These are phyloP conservation scores for Elachura formosa DNA, from an alignment of 2,113 vertebrate genomes.

Conservation along the genomic window DNA sequence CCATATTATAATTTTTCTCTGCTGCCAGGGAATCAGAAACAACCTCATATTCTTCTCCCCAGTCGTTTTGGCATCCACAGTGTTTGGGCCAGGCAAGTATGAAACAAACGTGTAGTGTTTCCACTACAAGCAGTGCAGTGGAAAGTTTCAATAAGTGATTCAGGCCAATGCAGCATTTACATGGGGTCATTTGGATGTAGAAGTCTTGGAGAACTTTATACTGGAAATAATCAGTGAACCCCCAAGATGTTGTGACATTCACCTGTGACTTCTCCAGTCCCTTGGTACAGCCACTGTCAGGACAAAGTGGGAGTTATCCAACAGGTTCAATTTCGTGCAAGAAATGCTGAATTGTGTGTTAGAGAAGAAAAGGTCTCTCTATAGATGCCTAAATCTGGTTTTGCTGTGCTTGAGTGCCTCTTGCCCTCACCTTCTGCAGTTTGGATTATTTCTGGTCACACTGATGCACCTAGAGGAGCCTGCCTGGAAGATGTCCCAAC, in stretches of 20 bases:
- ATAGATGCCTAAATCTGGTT: not conserved
- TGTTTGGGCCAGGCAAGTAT: not conserved
- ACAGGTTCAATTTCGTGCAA: fast-evolving
- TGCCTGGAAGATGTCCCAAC: not conserved
- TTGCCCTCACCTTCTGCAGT: not conserved
- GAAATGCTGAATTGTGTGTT: not conserved
- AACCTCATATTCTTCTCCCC: not conserved
- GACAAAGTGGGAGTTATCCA: not conserved
- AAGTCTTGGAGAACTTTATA: not conserved
- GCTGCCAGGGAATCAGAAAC: not conserved
- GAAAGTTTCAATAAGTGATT: not conserved
- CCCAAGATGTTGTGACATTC: not conserved
- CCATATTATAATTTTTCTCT: not conserved
- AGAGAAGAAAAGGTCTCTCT: not conserved
- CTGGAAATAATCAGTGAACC: not conserved
- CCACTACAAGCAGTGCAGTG: not conserved
- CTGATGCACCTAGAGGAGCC: not conserved
- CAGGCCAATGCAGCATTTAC: not conserved
- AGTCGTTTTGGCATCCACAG: not conserved
- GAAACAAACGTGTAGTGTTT: fast-evolving
- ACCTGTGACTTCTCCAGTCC: not conserved
- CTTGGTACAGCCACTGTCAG: not conserved
- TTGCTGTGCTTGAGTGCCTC: not conserved
- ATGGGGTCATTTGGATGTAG: not conserved
- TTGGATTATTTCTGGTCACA: not conserved